Conservation (phyloP, 2,888 invertebrate species). For the Tanypteryx hageni region DNA sequence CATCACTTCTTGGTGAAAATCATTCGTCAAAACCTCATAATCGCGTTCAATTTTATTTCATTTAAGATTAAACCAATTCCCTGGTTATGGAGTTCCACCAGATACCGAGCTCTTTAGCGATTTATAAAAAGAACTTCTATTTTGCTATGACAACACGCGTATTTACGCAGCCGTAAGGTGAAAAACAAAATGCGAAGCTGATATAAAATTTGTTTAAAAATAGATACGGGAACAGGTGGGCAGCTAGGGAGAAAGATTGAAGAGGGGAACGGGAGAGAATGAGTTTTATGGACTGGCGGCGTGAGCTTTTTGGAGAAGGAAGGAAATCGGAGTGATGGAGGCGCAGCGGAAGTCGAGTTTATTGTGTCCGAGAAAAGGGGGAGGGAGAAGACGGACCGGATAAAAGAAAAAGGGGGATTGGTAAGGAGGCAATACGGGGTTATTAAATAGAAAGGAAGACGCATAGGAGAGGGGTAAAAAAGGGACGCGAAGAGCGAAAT, state of each 20-base stretch:
- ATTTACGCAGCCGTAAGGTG: too few species aligned
- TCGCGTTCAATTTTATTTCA: too few species aligned
- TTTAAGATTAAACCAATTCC: too few species aligned
- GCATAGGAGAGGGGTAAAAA: slow-evolving; percentile 65
- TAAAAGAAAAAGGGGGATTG: slow-evolving; percentile 65
- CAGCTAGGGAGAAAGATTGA: slow-evolving; percentile 68
- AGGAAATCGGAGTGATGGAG: slow-evolving; percentile 66
- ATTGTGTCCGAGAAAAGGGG: slow-evolving; percentile 67
- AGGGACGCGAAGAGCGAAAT: slow-evolving; percentile 11
- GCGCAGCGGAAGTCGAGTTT: slow-evolving; percentile 67
- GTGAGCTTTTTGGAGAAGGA: not conserved
- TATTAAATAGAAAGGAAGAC: slow-evolving; percentile 70
- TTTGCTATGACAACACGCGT: too few species aligned
- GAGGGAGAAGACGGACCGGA: slow-evolving; percentile 64
- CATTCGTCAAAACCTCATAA: too few species aligned
- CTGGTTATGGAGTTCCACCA: too few species aligned
- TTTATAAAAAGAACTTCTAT: too few species aligned
- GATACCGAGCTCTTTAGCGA: too few species aligned
- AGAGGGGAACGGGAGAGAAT: slow-evolving; percentile 69
- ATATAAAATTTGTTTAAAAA: not conserved
- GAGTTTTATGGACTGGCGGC: not conserved
- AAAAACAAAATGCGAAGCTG: too few species aligned
- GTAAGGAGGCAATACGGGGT: slow-evolving; percentile 70
- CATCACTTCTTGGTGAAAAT: too few species aligned
- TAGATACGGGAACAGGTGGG: slow-evolving; percentile 28